phyloP scores from a whole-genome alignment of 2,888 invertebrate genomes.

The Callyntrura guangdongensis region DNA sequence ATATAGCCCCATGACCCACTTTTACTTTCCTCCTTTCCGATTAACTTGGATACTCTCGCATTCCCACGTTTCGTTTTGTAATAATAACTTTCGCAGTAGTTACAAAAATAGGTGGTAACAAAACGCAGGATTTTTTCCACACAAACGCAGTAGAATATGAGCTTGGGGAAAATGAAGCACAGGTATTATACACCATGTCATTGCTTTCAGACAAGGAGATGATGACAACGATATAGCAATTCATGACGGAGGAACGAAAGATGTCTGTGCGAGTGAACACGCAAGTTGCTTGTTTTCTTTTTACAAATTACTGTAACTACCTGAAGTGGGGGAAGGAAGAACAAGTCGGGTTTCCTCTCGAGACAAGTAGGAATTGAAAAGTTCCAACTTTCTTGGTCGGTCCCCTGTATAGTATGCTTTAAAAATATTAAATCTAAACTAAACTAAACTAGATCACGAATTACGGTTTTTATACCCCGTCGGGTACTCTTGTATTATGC shows the following conservation, averaged over 20 bases:
- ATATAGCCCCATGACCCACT: conserved; percentile 65
- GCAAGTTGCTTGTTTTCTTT: too few species aligned
- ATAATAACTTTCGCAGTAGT: background rate
- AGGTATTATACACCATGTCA: background rate
- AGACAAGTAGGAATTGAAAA: too few species aligned
- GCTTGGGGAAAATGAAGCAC: background rate
- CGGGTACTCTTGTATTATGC: too few species aligned
- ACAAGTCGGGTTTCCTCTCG: too few species aligned
- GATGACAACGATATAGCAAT: conserved; percentile 45
- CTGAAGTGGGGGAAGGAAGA: too few species aligned
- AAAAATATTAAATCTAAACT: too few species aligned
- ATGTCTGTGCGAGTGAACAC: background rate
- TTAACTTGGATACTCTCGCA: conserved; percentile 24
- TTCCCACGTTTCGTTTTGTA: conserved; percentile 40
- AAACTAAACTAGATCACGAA: too few species aligned
- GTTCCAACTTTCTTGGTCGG: too few species aligned
- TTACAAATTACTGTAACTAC: too few species aligned
- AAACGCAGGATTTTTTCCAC: conserved; percentile 10
- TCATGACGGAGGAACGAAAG: conserved; percentile 53
- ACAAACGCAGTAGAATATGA: conserved; percentile 2
- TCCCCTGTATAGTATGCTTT: too few species aligned
- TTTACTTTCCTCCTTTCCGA: conserved; percentile 41
- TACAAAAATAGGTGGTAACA: conserved; percentile 28
- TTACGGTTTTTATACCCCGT: too few species aligned
- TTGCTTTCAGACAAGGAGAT: background rate